A percentile compares a stretch with the other conserved stretches of the same genome.
These are phyloP conservation scores for Otolemur crassicaudatus DNA, from an alignment of 2,797 vertebrate species.

Conservation along the genomic window DNA sequence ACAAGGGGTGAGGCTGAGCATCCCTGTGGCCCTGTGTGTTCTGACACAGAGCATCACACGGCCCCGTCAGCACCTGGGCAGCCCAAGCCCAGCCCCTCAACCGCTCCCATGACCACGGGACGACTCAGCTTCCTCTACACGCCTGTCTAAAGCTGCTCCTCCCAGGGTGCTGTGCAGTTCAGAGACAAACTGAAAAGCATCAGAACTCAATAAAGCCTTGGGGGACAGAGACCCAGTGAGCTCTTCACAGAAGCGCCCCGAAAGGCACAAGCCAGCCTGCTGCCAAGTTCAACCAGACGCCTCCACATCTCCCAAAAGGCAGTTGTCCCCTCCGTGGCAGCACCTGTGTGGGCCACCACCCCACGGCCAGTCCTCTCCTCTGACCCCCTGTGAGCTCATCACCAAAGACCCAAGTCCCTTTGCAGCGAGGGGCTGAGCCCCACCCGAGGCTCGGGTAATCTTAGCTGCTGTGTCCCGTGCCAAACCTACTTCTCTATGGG, in stretches of 20 bases:
- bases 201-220: conserved; percentile 22
- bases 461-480: neutral
- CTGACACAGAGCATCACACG: neutral
- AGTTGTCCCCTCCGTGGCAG: neutral
- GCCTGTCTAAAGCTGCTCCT: neutral
- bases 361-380: neutral
- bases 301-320: neutral
- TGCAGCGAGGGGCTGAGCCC: neutral
- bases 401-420: neutral
- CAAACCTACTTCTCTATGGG: neutral
- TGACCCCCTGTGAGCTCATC: neutral
- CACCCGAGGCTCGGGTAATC: rapidly evolving
- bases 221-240: conserved; percentile 29
- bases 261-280: neutral
- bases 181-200: neutral
- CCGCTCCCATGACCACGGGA: neutral
- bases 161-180: neutral
- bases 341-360: neutral
- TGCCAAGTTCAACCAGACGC: neutral
- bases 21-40: neutral
- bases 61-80: neutral
- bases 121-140: neutral
- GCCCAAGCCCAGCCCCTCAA: neutral
- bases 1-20: too few relatives aligned
- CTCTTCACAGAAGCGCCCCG: neutral